Percentiles rank a stretch among this genome's conserved stretches.
These are phyloP conservation scores for Acromyrmex heyeri DNA, from an alignment of 1,140 invertebrate species.

Conservation along the genomic window DNA sequence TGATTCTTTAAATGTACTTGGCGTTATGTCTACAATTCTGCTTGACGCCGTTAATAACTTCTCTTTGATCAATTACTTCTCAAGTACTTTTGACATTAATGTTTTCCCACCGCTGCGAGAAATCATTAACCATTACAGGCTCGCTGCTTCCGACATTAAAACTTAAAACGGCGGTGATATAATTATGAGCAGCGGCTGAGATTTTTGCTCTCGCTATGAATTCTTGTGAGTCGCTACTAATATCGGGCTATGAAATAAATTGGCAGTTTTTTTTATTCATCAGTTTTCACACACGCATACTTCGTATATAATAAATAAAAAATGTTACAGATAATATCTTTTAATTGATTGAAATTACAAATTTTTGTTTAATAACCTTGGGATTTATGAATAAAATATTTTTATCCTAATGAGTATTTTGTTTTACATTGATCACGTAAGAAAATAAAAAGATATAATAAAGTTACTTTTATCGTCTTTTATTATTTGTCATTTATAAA, in stretches of 20 bases:
- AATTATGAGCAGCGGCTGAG: conserved; percentile 68
- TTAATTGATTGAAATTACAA: neutral
- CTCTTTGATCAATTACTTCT: conserved; percentile 71
- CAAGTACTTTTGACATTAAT: conserved; percentile 71
- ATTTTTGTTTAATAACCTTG: neutral
- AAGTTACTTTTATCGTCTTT: neutral
- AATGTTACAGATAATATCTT: neutral
- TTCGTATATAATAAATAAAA: neutral
- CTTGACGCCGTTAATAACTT: conserved; percentile 70
- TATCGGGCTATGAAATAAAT: conserved; percentile 35
- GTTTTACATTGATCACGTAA: neutral
- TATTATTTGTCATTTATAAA: neutral
- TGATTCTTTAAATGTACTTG: conserved; percentile 52
- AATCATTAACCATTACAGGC: conserved; percentile 74
- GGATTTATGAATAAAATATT: neutral
- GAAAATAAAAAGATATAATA: neutral
- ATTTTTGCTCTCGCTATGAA: conserved; percentile 58
- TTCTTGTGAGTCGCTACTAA: conserved; percentile 39
- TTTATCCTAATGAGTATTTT: neutral
- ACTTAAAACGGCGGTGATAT: conserved; percentile 76
- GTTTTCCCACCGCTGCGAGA: conserved; percentile 71
- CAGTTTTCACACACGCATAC: neutral
- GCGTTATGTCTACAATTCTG: conserved; percentile 68
- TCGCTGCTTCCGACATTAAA: conserved; percentile 67
- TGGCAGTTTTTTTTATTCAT: neutral